Evolutionary conservation across 2,797 vertebrate species (phyloP), one percentile per base, ranked within the genome.

Genomic region (Taenioides sp.): DNA sequence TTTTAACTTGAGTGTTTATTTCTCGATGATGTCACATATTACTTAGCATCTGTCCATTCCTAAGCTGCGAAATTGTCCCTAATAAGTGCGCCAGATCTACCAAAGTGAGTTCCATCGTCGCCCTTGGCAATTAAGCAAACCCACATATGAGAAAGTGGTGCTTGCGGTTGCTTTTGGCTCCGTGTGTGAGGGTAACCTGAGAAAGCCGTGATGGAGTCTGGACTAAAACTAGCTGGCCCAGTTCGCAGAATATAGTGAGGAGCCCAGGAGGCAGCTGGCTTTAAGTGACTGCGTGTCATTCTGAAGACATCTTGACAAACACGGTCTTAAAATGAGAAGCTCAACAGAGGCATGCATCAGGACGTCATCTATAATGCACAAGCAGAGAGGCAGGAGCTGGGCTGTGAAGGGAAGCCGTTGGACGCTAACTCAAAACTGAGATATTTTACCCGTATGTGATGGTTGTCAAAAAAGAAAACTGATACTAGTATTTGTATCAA

Each of bases 171-270:
- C 67, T 37, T n/a, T 23, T 72, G 57, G 73, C 74, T 79, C 72
- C 78, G 77, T 72, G 80, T 80, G 77, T 67, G 81, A 77, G 70
- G 80, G 87, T 89, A 81, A 92, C 90, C 77, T 87, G 85, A 92
- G 89, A 90, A 86, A 87, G 80, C 75, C 60, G 65, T 81, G 88
- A 87, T 89, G 65, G 70, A 84, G 86, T 80, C 83, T 75, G 80
- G 84, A 84, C 85, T 87, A 87, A 87, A 89, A 88, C 86, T 82
- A 88, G 85, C 83, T 87, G 76, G 52, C 77, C 80, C 82, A 79
- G 79, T 82, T 83, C 71, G 67, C 77, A 75, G 64, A 62, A 60
- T 43, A 18, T 64, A 80, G 80, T 22, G 60, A 74, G 50, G n/a
- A 71, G 70, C 78, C 77, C 76, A 64, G 75, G 74, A 85, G 74